Conservation (phyloP, 2,113 vertebrate genomes). For the Carollia perspicillata region DNA sequence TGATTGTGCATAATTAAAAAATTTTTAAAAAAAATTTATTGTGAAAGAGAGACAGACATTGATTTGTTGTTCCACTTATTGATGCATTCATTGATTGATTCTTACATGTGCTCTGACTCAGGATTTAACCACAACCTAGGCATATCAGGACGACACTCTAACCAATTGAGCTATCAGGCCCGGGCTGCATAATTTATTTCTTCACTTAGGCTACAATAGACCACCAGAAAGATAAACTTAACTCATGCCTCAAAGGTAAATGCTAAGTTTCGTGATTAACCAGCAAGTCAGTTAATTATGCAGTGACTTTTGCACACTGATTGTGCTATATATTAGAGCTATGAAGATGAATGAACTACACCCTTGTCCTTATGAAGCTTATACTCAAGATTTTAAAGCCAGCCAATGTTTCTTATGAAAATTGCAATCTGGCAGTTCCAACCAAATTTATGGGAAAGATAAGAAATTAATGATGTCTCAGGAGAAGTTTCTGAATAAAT, state of each 20-base stretch:
- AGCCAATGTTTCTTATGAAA: not conserved
- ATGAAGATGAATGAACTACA: not conserved
- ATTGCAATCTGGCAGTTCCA: not conserved
- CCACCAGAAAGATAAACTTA: not conserved
- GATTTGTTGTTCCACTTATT: too few species aligned
- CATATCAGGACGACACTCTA: too few species aligned
- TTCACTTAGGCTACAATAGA: not conserved
- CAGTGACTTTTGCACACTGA: not conserved
- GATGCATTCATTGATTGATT: too few species aligned
- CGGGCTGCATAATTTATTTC: not conserved
- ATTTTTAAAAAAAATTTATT: too few species aligned
- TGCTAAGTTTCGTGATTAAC: not conserved
- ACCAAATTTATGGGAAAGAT: not conserved
- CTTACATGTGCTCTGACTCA: too few species aligned
- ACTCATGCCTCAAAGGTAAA: not conserved
- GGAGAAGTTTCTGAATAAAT: not conserved
- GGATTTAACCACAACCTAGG: too few species aligned
- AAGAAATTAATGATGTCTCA: slow-evolving; percentile 32
- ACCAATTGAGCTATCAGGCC: too few species aligned
- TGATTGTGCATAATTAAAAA: not conserved
- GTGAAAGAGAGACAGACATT: too few species aligned
- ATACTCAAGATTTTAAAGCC: slow-evolving; percentile 14
- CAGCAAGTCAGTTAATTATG: not conserved
- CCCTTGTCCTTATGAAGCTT: not conserved
- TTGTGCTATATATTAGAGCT: not conserved